phyloP scores from a whole-genome alignment of 2,888 invertebrate species.

The Conchocele bisecta region DNA sequence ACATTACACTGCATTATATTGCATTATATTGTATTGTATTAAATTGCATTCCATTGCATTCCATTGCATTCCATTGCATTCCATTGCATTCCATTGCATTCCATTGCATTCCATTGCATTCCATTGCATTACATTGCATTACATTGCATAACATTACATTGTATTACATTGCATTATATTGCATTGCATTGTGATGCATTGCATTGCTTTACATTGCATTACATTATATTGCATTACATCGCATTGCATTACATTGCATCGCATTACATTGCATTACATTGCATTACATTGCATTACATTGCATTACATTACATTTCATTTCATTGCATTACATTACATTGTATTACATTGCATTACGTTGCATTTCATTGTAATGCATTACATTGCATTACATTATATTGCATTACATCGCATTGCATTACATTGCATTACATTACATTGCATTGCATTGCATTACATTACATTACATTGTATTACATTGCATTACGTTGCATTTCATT shows the following conservation, averaged over 20 bases:
- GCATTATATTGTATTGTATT: background rate
- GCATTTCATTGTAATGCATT: no score
- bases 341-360: no score
- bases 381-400: background rate
- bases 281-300: background rate
- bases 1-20: background rate
- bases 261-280: background rate
- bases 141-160: background rate
- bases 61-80: background rate
- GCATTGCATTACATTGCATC: background rate
- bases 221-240: no score
- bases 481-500: no score
- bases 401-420: background rate
- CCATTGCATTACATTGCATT: background rate
- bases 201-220: no score
- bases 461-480: background rate
- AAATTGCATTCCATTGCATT: background rate
- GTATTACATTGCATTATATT: background rate
- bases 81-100: background rate
- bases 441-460: background rate
- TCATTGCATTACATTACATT: no score
- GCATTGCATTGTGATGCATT: no score
- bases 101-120: background rate
- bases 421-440: background rate
- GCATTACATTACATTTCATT: no score